These are phyloP conservation scores for Leptatherina wallacei DNA, from an alignment of 2,797 vertebrate species.

Conservation along the genomic window DNA sequence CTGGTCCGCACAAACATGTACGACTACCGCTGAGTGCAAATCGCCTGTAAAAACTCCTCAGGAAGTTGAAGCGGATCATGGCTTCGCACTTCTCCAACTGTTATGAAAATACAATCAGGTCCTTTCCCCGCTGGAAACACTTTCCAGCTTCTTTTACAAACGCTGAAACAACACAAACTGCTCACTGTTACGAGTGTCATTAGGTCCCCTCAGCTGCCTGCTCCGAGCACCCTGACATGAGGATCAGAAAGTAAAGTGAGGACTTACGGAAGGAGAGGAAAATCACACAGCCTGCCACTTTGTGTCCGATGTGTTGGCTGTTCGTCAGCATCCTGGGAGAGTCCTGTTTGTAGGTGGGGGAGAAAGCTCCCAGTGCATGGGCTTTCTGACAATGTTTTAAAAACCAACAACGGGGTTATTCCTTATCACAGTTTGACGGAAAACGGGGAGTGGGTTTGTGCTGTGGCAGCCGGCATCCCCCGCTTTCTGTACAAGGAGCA, in stretches of 20 bases:
- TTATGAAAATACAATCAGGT: conserved; percentile 17
- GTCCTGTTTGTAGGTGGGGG: conserved; percentile 45
- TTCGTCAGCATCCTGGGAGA: conserved; percentile 69
- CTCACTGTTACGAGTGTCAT: conserved; percentile 14
- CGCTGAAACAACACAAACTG: conserved; percentile 14
- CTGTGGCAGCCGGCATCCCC: conserved; percentile 50
- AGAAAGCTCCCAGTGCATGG: conserved; percentile 55
- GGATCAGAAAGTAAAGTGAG: conserved; percentile 60
- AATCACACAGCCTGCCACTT: conserved; percentile 66
- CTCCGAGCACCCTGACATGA: conserved; percentile 15
- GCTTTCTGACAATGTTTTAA: conserved; percentile 54
- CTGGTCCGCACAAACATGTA: conserved; percentile 27
- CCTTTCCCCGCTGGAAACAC: background rate
- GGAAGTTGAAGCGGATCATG: conserved; percentile 71
- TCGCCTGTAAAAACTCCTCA: conserved; percentile 63
- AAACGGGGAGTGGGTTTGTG: conserved; percentile 63
- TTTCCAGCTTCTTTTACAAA: conserved; percentile 1
- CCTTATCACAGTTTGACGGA: conserved; percentile 56
- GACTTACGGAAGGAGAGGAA: conserved; percentile 80
- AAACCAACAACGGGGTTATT: conserved; percentile 47
- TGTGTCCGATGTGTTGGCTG: conserved; percentile 59
- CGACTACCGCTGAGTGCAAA: conserved; percentile 20
- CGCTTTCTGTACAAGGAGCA: conserved; percentile 58
- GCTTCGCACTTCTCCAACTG: conserved; percentile 61
- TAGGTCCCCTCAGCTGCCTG: conserved; percentile 17